Evolutionary conservation across 2,797 vertebrate species (phyloP).

Genomic region (Gobionotothen gibberifrons): DNA sequence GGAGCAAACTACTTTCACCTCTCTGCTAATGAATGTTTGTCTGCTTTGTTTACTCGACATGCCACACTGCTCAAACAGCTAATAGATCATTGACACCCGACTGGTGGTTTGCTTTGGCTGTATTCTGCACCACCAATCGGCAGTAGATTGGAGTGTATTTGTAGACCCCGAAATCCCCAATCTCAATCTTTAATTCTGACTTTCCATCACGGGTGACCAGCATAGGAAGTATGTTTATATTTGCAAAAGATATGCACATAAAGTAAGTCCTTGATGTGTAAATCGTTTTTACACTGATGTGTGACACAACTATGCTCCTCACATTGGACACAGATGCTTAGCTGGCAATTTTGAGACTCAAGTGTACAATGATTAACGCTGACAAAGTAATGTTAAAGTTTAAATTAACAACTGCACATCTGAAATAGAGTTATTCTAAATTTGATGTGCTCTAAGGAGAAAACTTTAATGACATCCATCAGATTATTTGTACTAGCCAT

Average conservation of each 20-base stretch:
- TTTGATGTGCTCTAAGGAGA: neutral
- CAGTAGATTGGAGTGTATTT: neutral
- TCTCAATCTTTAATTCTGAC: neutral
- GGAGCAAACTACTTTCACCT: slow-evolving; percentile 61
- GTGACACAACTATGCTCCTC: neutral
- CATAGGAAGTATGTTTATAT: neutral
- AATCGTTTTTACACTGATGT: neutral
- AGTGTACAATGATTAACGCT: neutral
- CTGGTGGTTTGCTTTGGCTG: slow-evolving; percentile 13
- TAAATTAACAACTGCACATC: neutral
- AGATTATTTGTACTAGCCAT: neutral
- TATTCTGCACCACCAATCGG: slow-evolving; percentile 2
- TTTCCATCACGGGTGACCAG: neutral
- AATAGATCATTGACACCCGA: slow-evolving; percentile 47
- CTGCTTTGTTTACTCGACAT: slow-evolving; percentile 58
- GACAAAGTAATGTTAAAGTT: neutral
- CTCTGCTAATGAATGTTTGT: slow-evolving; percentile 75
- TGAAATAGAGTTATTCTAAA: neutral
- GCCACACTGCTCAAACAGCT: slow-evolving; percentile 50
- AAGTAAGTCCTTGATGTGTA: neutral
- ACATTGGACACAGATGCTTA: slow-evolving; percentile 26
- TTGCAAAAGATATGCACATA: neutral
- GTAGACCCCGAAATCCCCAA: neutral
- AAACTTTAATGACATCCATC: neutral
- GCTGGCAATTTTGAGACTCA: neutral